Evolutionary conservation across 1,140 invertebrate species (phyloP).

Genomic region (Agrypnia vestita): DNA sequence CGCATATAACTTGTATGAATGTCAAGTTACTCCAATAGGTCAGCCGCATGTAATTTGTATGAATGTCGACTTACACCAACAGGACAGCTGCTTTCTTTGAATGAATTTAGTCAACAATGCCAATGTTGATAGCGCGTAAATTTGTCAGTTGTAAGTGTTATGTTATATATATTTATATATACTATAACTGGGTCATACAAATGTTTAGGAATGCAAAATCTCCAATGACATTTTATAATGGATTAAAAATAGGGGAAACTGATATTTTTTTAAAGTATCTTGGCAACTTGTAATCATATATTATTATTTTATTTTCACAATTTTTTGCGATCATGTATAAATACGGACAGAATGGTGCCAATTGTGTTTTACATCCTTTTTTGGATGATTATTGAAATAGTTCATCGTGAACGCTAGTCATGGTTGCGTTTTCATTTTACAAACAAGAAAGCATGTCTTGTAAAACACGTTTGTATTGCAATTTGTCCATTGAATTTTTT

Average conservation of each 20-base stretch:
- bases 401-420: background rate
- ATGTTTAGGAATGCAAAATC: background rate
- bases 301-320: background rate
- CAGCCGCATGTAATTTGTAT: too few species aligned
- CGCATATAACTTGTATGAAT: too few species aligned
- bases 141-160: conserved; percentile 21
- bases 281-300: background rate
- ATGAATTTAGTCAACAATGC: conserved; percentile 33
- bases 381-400: too few species aligned
- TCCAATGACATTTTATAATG: background rate
- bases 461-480: background rate
- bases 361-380: too few species aligned
- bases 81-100: conserved; percentile 20
- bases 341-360: too few species aligned
- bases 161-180: background rate
- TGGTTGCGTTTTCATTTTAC: background rate
- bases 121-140: conserved; percentile 28
- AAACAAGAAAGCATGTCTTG: background rate
- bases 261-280: background rate
- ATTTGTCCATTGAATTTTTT: background rate
- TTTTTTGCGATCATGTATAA: too few species aligned
- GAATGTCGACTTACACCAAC: background rate
- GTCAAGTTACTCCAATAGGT: too few species aligned
- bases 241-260: background rate
- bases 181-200: background rate